A percentile compares a stretch with the other conserved stretches of the same genome.
Evolutionary conservation across 2,113 vertebrate genomes (phyloP).

Genomic region (Phalacrocorax brasilianus): DNA sequence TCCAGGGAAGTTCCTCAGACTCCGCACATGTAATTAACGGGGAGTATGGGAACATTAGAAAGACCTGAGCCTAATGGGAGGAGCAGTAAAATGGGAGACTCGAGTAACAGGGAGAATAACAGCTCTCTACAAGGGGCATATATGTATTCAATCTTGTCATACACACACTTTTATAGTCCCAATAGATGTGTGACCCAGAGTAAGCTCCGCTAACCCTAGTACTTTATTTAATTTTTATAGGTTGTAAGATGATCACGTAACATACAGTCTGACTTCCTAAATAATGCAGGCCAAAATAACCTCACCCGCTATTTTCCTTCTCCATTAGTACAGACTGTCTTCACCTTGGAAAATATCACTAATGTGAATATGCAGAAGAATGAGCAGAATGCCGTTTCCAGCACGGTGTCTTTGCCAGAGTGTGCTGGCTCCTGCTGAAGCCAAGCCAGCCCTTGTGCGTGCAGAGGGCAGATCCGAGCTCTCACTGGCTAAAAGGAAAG

Average conservation of each 20-base stretch:
- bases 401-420: not conserved
- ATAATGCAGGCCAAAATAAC: not conserved
- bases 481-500: not conserved
- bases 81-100: not conserved
- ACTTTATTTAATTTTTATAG: not conserved
- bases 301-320: not conserved
- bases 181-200: not conserved
- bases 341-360: not conserved
- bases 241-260: not conserved
- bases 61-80: not conserved
- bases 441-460: not conserved
- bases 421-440: not conserved
- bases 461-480: not conserved
- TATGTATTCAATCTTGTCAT: not conserved
- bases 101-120: not conserved
- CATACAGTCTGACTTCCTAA: not conserved
- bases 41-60: fast-evolving
- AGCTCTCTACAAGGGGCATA: not conserved
- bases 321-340: not conserved
- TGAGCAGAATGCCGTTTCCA: not conserved
- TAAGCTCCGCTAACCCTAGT: not conserved
- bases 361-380: not conserved
- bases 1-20: not conserved
- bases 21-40: not conserved
- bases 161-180: not conserved